Conservation (phyloP, 2,797 vertebrate species). For the Tokudaia tokunoshimensis region DNA sequence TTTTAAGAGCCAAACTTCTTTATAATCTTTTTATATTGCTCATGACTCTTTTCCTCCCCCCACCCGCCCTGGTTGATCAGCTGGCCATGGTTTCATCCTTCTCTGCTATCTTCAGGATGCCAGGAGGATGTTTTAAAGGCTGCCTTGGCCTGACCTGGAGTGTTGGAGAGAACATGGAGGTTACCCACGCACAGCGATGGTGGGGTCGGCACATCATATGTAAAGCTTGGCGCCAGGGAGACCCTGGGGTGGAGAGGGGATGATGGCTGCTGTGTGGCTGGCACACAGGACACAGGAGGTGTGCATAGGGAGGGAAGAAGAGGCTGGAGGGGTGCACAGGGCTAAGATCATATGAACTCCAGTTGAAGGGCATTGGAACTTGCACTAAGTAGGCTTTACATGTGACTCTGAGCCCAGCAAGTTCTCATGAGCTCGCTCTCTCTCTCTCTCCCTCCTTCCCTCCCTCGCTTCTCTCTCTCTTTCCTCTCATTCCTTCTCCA, state of each 20-base stretch:
- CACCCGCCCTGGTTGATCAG: neutral
- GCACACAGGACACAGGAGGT: neutral
- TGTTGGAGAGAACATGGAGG: neutral
- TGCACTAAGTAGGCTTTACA: neutral
- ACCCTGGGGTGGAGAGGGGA: neutral
- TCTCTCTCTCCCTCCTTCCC: neutral
- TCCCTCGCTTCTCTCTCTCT: accelerated
- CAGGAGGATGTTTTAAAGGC: neutral
- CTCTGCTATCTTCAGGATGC: neutral
- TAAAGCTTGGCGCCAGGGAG: neutral
- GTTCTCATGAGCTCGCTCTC: too few relatives aligned
- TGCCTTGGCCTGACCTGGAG: neutral
- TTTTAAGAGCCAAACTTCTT: neutral
- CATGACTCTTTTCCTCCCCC: neutral
- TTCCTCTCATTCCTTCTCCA: neutral
- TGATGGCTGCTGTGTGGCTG: neutral
- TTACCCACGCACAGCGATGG: neutral
- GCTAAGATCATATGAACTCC: neutral
- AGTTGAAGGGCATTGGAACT: neutral
- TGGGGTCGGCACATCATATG: neutral
- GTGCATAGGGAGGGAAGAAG: neutral
- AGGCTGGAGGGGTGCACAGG: neutral
- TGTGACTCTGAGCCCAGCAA: neutral
- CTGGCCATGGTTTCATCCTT: neutral
- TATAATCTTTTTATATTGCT: neutral